phyloP scores from a whole-genome alignment of 2,113 vertebrate genomes.

The Dasyurus viverrinus region DNA sequence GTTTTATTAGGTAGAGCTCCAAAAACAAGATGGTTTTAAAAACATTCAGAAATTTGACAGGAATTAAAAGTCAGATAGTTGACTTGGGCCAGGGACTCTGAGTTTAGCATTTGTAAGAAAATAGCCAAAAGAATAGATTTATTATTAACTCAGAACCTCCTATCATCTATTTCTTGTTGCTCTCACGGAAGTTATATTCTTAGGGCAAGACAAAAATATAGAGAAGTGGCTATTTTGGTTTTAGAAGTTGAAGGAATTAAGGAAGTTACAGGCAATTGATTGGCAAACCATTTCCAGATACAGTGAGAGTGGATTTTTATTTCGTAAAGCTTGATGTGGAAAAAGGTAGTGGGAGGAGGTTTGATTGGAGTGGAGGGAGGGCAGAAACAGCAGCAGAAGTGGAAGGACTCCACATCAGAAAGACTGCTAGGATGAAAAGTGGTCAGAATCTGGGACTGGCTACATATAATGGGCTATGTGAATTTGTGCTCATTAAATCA shows the following conservation, averaged over 20 bases:
- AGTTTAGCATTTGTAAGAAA: neutral
- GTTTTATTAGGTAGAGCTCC: neutral
- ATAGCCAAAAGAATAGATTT: neutral
- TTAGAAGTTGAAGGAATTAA: neutral
- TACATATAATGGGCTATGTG: neutral
- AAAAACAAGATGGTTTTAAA: too few relatives aligned
- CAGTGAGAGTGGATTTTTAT: neutral
- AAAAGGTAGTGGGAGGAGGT: neutral
- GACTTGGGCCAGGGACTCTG: neutral
- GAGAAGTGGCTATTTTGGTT: neutral
- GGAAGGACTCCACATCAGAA: neutral
- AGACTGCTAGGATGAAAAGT: neutral
- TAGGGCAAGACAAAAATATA: neutral
- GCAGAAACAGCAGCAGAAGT: neutral
- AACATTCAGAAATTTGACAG: neutral
- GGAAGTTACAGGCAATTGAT: neutral
- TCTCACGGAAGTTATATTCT: neutral
- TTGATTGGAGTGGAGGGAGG: neutral
- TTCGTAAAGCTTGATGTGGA: neutral
- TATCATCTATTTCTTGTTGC: neutral
- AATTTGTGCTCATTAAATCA: neutral
- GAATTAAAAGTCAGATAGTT: neutral
- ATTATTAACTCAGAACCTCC: neutral
- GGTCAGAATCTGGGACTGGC: neutral
- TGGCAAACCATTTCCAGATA: neutral